Conservation (phyloP, 2,113 vertebrate genomes). For the Xiphophorus couchianus region DNA sequence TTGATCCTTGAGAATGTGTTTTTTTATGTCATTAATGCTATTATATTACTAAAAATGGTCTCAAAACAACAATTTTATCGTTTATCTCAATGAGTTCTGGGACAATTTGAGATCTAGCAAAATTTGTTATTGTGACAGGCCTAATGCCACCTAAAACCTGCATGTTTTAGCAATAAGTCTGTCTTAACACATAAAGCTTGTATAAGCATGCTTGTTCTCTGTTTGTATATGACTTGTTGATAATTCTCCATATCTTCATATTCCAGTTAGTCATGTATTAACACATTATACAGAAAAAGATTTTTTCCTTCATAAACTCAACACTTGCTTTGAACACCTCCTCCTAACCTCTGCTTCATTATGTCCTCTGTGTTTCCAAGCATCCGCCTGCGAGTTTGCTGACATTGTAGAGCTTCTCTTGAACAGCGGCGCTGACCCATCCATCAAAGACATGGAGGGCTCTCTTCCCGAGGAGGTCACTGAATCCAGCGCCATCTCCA, state of each 20-base stretch:
- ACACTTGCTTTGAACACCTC: too few species aligned
- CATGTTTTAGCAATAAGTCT: too few species aligned
- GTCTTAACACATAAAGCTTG: too few species aligned
- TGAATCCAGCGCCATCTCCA: conserved; percentile 86
- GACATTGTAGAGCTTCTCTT: conserved; percentile 94
- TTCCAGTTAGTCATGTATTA: background rate
- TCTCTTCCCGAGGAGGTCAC: conserved; percentile 93
- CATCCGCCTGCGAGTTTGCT: conserved; percentile 93
- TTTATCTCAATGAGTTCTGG: too few species aligned
- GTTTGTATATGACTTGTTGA: background rate
- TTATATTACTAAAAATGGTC: too few species aligned
- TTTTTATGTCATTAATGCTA: too few species aligned
- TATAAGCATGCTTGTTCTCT: background rate
- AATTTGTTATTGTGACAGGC: too few species aligned
- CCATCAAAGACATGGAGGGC: conserved; percentile 91
- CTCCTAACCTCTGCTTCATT: background rate
- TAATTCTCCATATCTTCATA: background rate
- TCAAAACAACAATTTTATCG: too few species aligned
- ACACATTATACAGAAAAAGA: background rate
- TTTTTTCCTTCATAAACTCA: too few species aligned
- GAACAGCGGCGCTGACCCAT: conserved; percentile 86
- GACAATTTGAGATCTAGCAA: too few species aligned
- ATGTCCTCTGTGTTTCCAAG: conserved; percentile 63
- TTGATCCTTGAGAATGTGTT: too few species aligned
- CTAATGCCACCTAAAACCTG: too few species aligned